These are phyloP conservation scores for Camponotus vicinus DNA, from an alignment of 1,140 invertebrate genomes.

Conservation along the genomic window DNA sequence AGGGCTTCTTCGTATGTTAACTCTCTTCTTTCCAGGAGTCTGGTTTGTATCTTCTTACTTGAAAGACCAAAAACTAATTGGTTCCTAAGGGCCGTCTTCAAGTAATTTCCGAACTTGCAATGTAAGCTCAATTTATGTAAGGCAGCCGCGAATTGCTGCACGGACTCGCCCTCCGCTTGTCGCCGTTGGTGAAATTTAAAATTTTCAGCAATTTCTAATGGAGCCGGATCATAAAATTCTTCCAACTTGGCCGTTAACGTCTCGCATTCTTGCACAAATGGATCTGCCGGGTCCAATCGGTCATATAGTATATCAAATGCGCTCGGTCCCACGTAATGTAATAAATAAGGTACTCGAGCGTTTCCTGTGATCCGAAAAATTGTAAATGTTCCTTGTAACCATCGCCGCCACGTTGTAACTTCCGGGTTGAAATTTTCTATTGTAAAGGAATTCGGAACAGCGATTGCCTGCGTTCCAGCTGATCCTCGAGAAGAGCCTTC, in stretches of 20 bases:
- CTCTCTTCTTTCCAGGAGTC: not conserved
- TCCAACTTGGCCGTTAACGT: not conserved
- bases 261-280: not conserved
- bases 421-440: not conserved
- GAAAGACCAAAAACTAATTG: constrained; percentile 61
- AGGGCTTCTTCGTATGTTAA: not conserved
- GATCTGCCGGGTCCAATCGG: not conserved
- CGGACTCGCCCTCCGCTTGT: not conserved
- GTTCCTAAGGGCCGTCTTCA: not conserved
- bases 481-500: no score
- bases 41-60: no score
- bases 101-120: no score
- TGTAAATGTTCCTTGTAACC: constrained; percentile 69
- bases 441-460: not conserved
- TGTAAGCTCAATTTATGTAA: constrained; percentile 6
- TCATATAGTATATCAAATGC: constrained; percentile 48
- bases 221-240: constrained; percentile 18
- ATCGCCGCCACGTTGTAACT: constrained; percentile 51
- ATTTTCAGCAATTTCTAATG: no score
- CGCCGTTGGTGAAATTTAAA: constrained; percentile 1
- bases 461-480: not conserved
- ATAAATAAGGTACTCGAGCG: not conserved
- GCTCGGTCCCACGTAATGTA: constrained; percentile 58
- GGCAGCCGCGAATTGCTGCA: constrained; percentile 7
- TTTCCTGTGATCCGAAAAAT: no score